These are phyloP conservation scores for Orientallactaga sibirica DNA, from an alignment of 2,797 vertebrate genomes.

Conservation along the genomic window DNA sequence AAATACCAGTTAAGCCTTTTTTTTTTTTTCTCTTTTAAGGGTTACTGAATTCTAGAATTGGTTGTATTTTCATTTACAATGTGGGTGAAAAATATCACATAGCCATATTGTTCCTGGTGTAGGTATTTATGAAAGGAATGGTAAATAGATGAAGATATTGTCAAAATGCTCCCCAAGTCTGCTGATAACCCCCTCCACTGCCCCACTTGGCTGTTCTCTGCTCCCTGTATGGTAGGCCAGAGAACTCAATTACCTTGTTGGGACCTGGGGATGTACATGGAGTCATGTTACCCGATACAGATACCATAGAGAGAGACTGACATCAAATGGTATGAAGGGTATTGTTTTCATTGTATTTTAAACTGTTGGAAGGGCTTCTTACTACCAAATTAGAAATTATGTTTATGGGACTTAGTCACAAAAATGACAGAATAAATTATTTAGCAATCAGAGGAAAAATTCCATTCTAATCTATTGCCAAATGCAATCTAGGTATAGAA, in stretches of 20 bases:
- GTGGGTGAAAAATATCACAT: neutral
- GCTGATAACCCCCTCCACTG: rapidly evolving
- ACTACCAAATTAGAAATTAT: neutral
- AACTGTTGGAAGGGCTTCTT: neutral
- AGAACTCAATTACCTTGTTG: neutral
- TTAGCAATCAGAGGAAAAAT: neutral
- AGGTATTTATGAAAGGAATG: slow-evolving; percentile 7
- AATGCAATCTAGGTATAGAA: neutral
- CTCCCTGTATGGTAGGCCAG: neutral
- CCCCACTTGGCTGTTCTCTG: neutral
- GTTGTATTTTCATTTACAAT: neutral
- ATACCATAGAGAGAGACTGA: neutral
- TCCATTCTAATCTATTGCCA: slow-evolving; percentile 25
- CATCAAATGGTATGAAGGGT: neutral
- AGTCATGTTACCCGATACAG: neutral
- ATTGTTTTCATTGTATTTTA: neutral
- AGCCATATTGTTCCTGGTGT: neutral
- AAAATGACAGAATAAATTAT: slow-evolving; percentile 23
- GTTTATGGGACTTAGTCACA: neutral
- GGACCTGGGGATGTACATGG: neutral
- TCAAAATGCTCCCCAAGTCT: neutral
- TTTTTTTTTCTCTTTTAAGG: neutral
- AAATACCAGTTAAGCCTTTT: neutral
- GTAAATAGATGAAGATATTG: neutral
- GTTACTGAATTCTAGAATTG: neutral